These are phyloP conservation scores for Drosophila ogumai DNA, from an alignment of 1,140 invertebrate species.

Conservation along the genomic window DNA sequence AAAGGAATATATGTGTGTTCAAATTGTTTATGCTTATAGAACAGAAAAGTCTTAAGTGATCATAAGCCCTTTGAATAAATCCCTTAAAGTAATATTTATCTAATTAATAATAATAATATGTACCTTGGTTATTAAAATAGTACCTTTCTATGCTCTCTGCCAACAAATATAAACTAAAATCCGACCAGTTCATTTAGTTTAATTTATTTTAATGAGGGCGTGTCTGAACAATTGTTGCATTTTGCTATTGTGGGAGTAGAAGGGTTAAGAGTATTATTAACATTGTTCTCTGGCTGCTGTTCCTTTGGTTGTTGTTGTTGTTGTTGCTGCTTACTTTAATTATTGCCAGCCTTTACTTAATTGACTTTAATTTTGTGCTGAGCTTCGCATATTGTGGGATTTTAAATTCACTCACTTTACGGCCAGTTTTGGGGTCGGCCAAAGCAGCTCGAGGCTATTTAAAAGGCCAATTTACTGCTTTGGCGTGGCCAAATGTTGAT, in stretches of 20 bases:
- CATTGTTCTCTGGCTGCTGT: conserved; percentile 25
- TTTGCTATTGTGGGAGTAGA: not conserved
- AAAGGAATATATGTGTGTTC: not conserved
- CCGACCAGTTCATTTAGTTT: conserved; percentile 1
- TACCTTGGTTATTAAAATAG: not conserved
- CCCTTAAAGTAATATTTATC: too few species aligned
- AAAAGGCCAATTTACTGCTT: conserved; percentile 34
- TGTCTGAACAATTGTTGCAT: conserved; percentile 30
- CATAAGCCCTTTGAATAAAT: not conserved
- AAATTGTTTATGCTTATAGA: not conserved
- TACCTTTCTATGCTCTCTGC: not conserved
- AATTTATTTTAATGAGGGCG: conserved; percentile 8
- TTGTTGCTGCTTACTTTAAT: conserved; percentile 22
- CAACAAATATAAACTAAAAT: not conserved
- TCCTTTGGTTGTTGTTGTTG: not conserved
- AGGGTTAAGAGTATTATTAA: conserved; percentile 22
- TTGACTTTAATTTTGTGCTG: conserved; percentile 42
- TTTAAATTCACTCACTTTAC: conserved; percentile 43
- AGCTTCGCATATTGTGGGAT: conserved; percentile 25
- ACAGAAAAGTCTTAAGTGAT: not conserved
- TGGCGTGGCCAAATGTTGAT: conserved; percentile 15
- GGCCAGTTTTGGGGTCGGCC: conserved; percentile 15
- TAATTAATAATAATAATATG: too few species aligned
- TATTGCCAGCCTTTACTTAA: conserved; percentile 44
- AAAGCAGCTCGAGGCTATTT: conserved; percentile 21